Evolutionary conservation across 2,888 invertebrate genomes (phyloP).

Genomic region (Gryllus longicercus): DNA sequence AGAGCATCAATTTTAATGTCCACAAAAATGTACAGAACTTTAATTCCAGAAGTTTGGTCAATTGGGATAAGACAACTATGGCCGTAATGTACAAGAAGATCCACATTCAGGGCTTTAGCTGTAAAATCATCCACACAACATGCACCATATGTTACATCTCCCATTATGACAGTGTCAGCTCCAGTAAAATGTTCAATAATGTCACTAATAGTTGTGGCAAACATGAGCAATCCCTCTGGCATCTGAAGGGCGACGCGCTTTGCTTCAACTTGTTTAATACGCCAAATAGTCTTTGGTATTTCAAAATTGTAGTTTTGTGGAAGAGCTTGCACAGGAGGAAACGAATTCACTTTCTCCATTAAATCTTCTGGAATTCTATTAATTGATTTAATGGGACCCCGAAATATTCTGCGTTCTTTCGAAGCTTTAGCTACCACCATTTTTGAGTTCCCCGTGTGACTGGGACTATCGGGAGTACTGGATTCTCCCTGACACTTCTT

Average conservation of each 20-base stretch:
- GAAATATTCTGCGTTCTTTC: constrained; percentile 74
- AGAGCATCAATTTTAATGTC: constrained; percentile 93
- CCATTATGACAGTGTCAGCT: constrained; percentile 94
- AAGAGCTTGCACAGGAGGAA: constrained; percentile 67
- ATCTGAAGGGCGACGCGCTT: constrained; percentile 92
- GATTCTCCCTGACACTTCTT: no score
- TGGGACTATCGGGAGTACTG: no score
- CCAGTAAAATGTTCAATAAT: constrained; percentile 85
- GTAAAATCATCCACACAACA: constrained; percentile 98
- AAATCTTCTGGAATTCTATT: constrained; percentile 81
- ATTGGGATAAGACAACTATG: constrained; percentile 94
- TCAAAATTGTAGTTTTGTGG: constrained; percentile 98
- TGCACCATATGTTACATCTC: constrained; percentile 98
- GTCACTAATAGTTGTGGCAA: constrained; percentile 87
- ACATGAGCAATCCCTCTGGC: constrained; percentile 93
- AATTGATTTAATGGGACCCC: constrained; percentile 63
- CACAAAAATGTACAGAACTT: constrained; percentile 95
- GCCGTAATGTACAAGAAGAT: constrained; percentile 93
- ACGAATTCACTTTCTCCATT: constrained; percentile 67
- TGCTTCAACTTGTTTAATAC: constrained; percentile 76
- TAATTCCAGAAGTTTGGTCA: constrained; percentile 77
- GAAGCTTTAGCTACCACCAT: constrained; percentile 70
- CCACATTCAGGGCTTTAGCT: constrained; percentile 83
- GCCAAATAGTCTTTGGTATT: constrained; percentile 96
- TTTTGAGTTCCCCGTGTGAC: background rate